Base-by-base conservation (phyloP, 2,797 vertebrate genomes). In the Paratrypauchen microcephalus region DNA sequence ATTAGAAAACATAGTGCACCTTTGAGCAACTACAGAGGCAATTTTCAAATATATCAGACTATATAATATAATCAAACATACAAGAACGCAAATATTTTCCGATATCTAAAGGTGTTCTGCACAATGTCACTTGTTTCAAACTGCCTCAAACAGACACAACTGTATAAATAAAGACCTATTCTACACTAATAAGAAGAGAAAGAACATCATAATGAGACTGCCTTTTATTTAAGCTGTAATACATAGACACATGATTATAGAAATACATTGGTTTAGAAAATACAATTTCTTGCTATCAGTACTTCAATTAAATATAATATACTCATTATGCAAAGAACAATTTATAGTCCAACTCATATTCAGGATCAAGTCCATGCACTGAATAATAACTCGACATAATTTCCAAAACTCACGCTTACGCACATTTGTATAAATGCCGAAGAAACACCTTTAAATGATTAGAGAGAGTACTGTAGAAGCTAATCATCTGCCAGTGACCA, bases 401-500 rank as follows among this genome's bases (percentile, higher is more conserved):
- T 26, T 47, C 71, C 3, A 28, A 87, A 76, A 69, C 55, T 60
- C 60, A 13, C 45, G 30, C 48, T 70, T 26, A 69, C 23, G n/a
- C 32, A 50, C 13, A 28, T 52, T 78, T 47, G 66, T 75, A 74
- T 80, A 65, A 70, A 77, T 70, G 45, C 28, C 39, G 21, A 50
- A 24, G 57, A 70, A 76, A 81, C 63, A 16, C 12, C 23, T 47
- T 76, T 69, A 72, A 55, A 71, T 19, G 3, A 16, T 16, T 24
- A 57, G 54, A 6, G 52, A 13, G 12, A 54, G 55, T 62, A n/a
- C n/a, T n/a, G n/a, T n/a, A 65, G 70, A 84, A 72, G 72, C 60
- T 70, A 77, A 77, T 81, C 79, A 23, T 58, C 68, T 69, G 69
- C 65, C 74, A 69, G 39, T 52, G 72, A 41, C 73, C 82, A 68